Evolutionary conservation across 2,888 invertebrate species (phyloP).

Genomic region (Pachydiplax longipennis): DNA sequence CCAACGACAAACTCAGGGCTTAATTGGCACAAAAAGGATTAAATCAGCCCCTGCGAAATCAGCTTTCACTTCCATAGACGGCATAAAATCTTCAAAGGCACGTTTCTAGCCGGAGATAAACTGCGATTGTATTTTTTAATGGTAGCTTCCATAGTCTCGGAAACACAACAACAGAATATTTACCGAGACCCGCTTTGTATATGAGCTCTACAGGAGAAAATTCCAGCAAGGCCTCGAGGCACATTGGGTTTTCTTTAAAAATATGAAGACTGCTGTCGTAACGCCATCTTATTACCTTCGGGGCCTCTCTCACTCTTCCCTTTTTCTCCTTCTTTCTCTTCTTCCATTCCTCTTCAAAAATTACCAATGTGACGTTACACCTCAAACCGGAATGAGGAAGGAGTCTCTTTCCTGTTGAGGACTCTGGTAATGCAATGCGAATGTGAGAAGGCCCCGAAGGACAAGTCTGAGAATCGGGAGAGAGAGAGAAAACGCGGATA

Average conservation of each 20-base stretch:
- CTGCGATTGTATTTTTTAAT: neutral
- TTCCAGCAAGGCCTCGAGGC: neutral
- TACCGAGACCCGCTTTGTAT: neutral
- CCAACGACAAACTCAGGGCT: too few relatives aligned
- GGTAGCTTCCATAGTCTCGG: neutral
- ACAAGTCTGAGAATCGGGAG: neutral
- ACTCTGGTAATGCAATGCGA: neutral
- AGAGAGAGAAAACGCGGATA: neutral
- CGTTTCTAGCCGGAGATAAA: too few relatives aligned
- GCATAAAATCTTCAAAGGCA: too few relatives aligned
- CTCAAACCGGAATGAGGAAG: neutral
- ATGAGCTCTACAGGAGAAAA: neutral
- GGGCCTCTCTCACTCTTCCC: neutral
- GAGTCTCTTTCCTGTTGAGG: neutral
- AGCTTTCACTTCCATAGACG: too few relatives aligned
- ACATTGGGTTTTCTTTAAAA: neutral
- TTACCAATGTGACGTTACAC: neutral
- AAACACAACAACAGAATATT: neutral
- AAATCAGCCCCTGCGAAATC: too few relatives aligned
- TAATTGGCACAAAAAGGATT: too few relatives aligned
- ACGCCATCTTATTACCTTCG: neutral
- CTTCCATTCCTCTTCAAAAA: neutral
- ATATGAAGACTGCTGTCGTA: neutral
- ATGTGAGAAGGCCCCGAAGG: neutral
- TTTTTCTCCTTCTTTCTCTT: neutral